These are phyloP conservation scores for Ditylenchus weischeri DNA, from an alignment of 2,888 invertebrate genomes.

Conservation along the genomic window DNA sequence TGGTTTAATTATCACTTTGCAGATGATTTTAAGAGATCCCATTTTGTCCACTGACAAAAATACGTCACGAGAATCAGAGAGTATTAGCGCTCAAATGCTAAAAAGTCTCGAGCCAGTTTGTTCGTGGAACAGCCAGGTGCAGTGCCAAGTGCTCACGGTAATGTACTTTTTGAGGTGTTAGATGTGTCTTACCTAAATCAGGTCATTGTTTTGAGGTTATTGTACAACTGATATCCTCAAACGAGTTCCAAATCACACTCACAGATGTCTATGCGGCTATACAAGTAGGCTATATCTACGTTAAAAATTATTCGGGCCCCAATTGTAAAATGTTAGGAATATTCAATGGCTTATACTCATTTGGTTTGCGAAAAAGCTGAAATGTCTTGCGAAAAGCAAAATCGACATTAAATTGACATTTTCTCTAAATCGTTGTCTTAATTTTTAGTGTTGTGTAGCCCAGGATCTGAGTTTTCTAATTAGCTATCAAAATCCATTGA, in stretches of 20 bases:
- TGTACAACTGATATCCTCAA: constrained; percentile 51
- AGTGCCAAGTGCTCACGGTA: constrained; percentile 52
- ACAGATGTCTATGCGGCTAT: constrained; percentile 45
- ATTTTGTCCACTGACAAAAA: constrained; percentile 35
- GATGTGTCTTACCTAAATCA: not conserved
- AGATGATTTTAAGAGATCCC: constrained; percentile 45
- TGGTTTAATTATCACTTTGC: not conserved
- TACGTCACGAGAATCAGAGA: constrained; percentile 25
- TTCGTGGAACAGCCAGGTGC: constrained; percentile 45
- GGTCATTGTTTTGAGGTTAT: constrained; percentile 39
- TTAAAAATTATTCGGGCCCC: no score
- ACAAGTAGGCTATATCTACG: constrained; percentile 29
- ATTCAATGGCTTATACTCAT: no score
- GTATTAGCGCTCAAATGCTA: constrained; percentile 75
- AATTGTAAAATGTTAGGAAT: no score
- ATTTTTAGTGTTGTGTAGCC: no score
- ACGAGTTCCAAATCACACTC: constrained; percentile 42
- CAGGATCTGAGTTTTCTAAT: no score
- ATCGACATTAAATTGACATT: no score
- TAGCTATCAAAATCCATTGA: no score
- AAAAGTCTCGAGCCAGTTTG: constrained; percentile 45
- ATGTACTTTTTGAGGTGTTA: not conserved
- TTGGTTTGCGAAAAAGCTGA: no score
- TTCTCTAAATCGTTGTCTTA: no score
- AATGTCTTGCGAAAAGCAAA: no score